Base-by-base conservation (phyloP, 2,888 invertebrate genomes). In the Meta bourneti region DNA sequence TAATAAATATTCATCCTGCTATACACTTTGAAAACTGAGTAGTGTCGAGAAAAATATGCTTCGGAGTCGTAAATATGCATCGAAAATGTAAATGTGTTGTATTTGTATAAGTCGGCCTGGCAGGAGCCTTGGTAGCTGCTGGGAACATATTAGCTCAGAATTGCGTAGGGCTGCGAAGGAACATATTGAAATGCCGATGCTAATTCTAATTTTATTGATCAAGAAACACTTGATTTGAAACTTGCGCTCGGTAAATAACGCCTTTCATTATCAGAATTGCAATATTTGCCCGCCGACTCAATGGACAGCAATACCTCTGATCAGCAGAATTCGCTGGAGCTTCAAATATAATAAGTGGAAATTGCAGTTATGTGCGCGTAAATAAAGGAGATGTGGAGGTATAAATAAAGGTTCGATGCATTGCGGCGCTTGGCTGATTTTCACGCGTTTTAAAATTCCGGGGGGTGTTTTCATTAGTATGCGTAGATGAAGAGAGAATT, bases 1-100 rank as follows among this genome's bases (percentile, higher is more conserved):
- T 82, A 52, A 82, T 82, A 72, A 82, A 82, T 82, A 82, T 82
- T 82, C 82, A 72, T 82, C 19, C 71, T 9, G 34, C 13, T 6
- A 54, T 61, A 51, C 19, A 77, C 8, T 16, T 77, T 16, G n/a
- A 77, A n/a, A 51, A 52, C 16, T 74, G 34, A 6, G 13, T 74
- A 11, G 51, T 20, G 78, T 79, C 54, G 78, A 61, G 79, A 61
- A 79, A 79, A 79, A 79, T 79, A 79, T 79, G 51, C 20, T 51
- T 51, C 11, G 20, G 16, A 20, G 61, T 20, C 19, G 61, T 48
- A 61, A 8, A 79, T 79, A 34, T 69, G 54, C 20, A 20, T 79
- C 16, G 54, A 79, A 79, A 79, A 79, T 79, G 54, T 79, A 61
- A 61, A 61, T 61, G 61, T 5, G 13, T 61, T 16, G 61, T 16